Evolutionary conservation across 2,888 invertebrate species (phyloP).

Genomic region (Biston betularia): DNA sequence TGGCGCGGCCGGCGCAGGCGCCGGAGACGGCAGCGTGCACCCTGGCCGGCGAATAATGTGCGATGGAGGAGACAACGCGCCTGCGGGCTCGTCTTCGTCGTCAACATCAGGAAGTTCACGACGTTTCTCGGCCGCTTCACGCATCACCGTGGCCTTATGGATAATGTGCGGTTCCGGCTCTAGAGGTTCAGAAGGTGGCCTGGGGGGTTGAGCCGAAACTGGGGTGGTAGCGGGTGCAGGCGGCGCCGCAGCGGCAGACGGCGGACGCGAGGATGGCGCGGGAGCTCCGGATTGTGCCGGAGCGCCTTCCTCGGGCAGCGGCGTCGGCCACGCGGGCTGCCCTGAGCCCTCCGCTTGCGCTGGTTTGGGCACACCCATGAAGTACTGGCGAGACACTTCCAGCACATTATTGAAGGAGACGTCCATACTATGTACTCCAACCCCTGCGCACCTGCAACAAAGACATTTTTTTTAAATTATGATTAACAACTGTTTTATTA

Average conservation of each 20-base stretch:
- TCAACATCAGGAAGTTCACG: slow-evolving; percentile 78
- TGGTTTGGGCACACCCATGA: slow-evolving; percentile 91
- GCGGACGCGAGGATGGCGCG: slow-evolving; percentile 78
- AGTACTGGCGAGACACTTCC: slow-evolving; percentile 94
- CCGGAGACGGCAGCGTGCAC: slow-evolving; percentile 71
- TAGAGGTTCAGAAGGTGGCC: slow-evolving; percentile 79
- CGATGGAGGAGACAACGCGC: slow-evolving; percentile 78
- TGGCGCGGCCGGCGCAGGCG: slow-evolving; percentile 69
- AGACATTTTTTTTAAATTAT: neutral
- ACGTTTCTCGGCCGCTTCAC: slow-evolving; percentile 81
- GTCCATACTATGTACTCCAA: slow-evolving; percentile 88
- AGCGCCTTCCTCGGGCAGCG: slow-evolving; percentile 71
- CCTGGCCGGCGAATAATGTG: slow-evolving; percentile 80
- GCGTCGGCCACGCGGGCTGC: slow-evolving; percentile 71
- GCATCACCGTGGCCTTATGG: slow-evolving; percentile 84
- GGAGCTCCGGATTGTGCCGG: slow-evolving; percentile 78
- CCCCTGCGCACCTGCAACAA: slow-evolving; percentile 67
- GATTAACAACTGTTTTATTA: neutral
- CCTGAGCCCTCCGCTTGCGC: slow-evolving; percentile 72
- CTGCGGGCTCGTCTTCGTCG: slow-evolving; percentile 74
- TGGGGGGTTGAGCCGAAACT: slow-evolving; percentile 72
- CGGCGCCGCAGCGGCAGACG: slow-evolving; percentile 81
- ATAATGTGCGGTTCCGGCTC: slow-evolving; percentile 85
- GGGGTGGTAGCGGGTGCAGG: slow-evolving; percentile 65
- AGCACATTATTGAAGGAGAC: slow-evolving; percentile 91